Percentiles rank a stretch among this genome's conserved stretches.
Conservation (phyloP, 2,113 vertebrate genomes). For the Pteronura brasiliensis region DNA sequence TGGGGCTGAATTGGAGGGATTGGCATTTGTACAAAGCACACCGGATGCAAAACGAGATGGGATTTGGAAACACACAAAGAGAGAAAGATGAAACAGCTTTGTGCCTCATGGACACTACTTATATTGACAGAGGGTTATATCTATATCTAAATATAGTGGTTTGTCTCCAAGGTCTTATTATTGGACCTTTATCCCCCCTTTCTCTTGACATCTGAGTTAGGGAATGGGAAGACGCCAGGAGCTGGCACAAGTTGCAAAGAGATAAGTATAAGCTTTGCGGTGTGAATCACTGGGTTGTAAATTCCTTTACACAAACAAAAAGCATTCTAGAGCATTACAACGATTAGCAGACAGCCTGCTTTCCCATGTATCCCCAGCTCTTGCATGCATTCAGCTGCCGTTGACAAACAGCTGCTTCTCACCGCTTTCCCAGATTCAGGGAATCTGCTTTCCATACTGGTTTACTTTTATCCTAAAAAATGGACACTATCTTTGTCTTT, state of each 20-base stretch:
- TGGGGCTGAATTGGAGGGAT: not conserved
- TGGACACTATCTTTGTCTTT: too few relatives aligned
- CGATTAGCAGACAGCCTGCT: not conserved
- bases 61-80: slow-evolving; percentile 40
- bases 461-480: slow-evolving; percentile 14
- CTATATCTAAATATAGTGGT: slow-evolving; percentile 54
- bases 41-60: slow-evolving; percentile 36
- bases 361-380: not conserved
- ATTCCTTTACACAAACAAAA: slow-evolving; percentile 51
- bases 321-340: not conserved
- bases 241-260: not conserved
- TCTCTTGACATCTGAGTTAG: slow-evolving; percentile 52
- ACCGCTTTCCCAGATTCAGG: not conserved
- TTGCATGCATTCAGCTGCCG: not conserved
- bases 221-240: not conserved
- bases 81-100: slow-evolving; percentile 45
- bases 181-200: not conserved
- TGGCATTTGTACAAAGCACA: slow-evolving; percentile 38
- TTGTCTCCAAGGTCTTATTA: slow-evolving; percentile 46
- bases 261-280: slow-evolving; percentile 39
- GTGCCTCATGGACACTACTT: not conserved
- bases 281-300: slow-evolving; percentile 39
- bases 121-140: slow-evolving; percentile 24
- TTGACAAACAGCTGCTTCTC: not conserved
- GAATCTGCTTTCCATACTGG: not conserved